A percentile compares a stretch with the other conserved stretches of the same genome.
These are phyloP conservation scores for Mormyrops attenuatus DNA, from an alignment of 2,797 vertebrate species.

Conservation along the genomic window DNA sequence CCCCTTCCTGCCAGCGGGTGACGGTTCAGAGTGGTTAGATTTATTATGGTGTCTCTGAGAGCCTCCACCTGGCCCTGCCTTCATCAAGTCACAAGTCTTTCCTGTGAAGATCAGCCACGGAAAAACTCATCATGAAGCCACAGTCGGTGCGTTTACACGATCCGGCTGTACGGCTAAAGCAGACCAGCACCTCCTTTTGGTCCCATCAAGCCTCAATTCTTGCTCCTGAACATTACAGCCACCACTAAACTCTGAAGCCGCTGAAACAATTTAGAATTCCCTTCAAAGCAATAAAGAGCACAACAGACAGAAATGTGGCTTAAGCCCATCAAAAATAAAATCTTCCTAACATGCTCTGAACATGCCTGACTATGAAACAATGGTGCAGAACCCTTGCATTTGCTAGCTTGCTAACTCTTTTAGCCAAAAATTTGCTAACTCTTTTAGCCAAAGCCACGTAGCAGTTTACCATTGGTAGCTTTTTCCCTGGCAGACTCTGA, in stretches of 20 bases:
- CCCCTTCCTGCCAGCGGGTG: neutral
- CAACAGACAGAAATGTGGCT: neutral
- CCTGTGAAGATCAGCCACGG: neutral
- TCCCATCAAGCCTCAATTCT: neutral
- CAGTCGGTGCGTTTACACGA: neutral
- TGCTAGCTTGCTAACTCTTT: neutral
- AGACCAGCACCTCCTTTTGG: neutral
- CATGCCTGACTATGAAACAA: neutral
- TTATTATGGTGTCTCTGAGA: neutral
- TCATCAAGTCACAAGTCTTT: neutral
- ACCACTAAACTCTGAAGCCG: neutral
- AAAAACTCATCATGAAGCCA: neutral
- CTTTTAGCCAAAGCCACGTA: neutral
- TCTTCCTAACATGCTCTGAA: neutral
- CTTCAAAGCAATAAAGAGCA: neutral
- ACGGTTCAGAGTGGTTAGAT: neutral
- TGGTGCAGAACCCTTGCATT: neutral
- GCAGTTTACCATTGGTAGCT: neutral
- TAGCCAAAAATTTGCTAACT: neutral
- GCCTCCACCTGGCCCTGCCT: neutral
- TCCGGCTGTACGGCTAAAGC: neutral
- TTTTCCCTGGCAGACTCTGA: conserved; percentile 38
- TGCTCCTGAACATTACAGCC: neutral
- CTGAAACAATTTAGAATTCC: neutral
- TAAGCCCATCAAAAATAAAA: neutral